Percentiles rank a stretch among this genome's conserved stretches.
These are phyloP conservation scores for Timema podura DNA, from an alignment of 2,888 invertebrate genomes.

Conservation along the genomic window DNA sequence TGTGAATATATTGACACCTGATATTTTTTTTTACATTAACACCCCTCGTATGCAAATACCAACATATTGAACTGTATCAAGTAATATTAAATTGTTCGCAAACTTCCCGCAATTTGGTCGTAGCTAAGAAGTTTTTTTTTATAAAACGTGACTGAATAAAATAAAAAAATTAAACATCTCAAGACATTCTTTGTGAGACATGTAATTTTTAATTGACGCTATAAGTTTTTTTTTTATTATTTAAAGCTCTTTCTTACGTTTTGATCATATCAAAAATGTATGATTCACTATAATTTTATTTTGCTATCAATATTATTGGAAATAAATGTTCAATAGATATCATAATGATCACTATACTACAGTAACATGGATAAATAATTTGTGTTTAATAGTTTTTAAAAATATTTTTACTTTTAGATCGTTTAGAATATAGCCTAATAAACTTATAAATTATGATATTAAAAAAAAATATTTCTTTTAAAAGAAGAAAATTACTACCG, in stretches of 20 bases:
- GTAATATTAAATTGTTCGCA: background rate
- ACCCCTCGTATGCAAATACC: background rate
- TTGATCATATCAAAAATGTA: background rate
- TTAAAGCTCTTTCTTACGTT: no score
- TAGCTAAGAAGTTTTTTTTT: no score
- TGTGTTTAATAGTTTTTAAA: no score
- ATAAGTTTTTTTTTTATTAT: no score
- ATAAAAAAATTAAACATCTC: no score
- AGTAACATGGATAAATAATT: no score
- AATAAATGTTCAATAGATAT: background rate
- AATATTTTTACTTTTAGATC: no score
- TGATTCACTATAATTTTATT: background rate
- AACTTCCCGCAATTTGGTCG: constrained; percentile 6
- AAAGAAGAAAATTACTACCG: constrained; percentile 22
- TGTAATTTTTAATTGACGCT: no score
- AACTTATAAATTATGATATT: no score
- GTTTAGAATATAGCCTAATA: no score
- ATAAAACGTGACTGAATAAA: no score
- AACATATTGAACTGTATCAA: background rate
- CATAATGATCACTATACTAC: background rate
- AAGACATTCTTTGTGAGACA: no score
- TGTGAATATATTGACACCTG: background rate
- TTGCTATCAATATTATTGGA: background rate
- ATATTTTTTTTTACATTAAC: background rate
- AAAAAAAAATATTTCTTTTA: background rate